Base-by-base conservation (phyloP, 2,888 invertebrate genomes). In the Cecidostiba fungosa region DNA sequence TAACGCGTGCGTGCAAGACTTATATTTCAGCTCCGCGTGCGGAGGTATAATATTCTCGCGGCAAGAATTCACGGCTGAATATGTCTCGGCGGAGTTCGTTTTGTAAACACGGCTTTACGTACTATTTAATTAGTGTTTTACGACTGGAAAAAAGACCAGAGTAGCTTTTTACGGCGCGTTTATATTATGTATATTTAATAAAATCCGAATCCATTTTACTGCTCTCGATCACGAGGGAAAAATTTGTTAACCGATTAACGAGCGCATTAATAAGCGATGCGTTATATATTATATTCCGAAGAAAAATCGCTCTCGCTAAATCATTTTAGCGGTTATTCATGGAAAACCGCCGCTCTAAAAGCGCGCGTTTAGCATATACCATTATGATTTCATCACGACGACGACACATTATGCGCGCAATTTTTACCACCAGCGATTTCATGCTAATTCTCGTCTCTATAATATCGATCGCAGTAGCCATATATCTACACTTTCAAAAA, bases 91-190 rank as follows among this genome's bases (percentile, higher is more conserved):
- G 12, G n/a, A 26, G 26, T 72, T 43, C 12, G 39, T 72, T 72
- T n/a, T n/a, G 72, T 14, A 72, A 72, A 72, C n/a, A 39, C 16
- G 23, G 23, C 23, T 69, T 78, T 70, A 78, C 62, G 62, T 23
- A 39, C 47, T 14, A 66, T 43, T 78, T 69, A 26, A 69, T 78
- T 78, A 78, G 23, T 23, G 29, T 14, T 74, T 77, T 59, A 59
- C 23, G 4, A n/a, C 32, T 54, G 23, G 10, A 76, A 47, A 76
- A 76, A 54, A n/a, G 6, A 77, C 3, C 5, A 59, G n/a, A n/a
- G 32, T 14, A 23, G 39, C n/a, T 72, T 62, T 72, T n/a, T 29
- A 72, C n/a, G 4, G 23, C 43, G 39, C 72, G 23, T 72, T 72
- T 36, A 36, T 36, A 1, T 50, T 50, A 59, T 8, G 23, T 6